phyloP scores from a whole-genome alignment of 2,113 vertebrate genomes.

The Polypterus senegalus region DNA sequence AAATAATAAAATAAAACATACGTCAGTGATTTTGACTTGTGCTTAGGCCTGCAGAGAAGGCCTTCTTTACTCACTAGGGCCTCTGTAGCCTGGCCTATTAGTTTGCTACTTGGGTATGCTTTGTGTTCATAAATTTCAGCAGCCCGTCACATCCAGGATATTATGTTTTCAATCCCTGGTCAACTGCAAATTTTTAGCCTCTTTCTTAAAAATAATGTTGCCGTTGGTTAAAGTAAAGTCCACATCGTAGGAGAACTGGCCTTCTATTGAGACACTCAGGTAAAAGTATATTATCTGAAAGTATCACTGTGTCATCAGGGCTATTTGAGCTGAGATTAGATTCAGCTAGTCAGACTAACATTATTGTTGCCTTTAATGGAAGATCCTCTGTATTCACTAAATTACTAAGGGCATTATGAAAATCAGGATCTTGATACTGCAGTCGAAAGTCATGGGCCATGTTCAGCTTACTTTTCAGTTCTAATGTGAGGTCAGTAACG shows the following conservation, averaged over 20 bases:
- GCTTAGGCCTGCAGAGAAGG: too few relatives aligned
- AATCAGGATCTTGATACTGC: conserved; percentile 12
- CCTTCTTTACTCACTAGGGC: conserved; percentile 16
- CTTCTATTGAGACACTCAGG: too few relatives aligned
- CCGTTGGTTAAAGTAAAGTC: too few relatives aligned
- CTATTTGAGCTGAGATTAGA: too few relatives aligned
- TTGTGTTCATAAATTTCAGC: conserved; percentile 15
- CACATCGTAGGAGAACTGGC: too few relatives aligned
- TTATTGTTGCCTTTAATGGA: conserved; percentile 14
- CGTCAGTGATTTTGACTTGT: too few relatives aligned
- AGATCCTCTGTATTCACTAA: conserved; percentile 16
- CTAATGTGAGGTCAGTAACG: conserved; percentile 6
- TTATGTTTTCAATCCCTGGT: conserved; percentile 21
- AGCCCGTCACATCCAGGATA: conserved; percentile 10
- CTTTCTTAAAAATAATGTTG: neutral
- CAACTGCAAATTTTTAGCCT: conserved; percentile 8
- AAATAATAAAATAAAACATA: too few relatives aligned
- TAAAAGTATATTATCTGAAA: too few relatives aligned
- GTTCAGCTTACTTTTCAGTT: conserved; percentile 14
- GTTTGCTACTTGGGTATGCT: conserved; percentile 14
- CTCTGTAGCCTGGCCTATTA: conserved; percentile 16
- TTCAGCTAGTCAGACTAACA: conserved; percentile 5
- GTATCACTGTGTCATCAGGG: too few relatives aligned
- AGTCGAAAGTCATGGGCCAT: conserved; percentile 16
- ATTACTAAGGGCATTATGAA: conserved; percentile 17